Evolutionary conservation across 2,797 vertebrate species (phyloP).

Genomic region (Sebastes trivittatus): DNA sequence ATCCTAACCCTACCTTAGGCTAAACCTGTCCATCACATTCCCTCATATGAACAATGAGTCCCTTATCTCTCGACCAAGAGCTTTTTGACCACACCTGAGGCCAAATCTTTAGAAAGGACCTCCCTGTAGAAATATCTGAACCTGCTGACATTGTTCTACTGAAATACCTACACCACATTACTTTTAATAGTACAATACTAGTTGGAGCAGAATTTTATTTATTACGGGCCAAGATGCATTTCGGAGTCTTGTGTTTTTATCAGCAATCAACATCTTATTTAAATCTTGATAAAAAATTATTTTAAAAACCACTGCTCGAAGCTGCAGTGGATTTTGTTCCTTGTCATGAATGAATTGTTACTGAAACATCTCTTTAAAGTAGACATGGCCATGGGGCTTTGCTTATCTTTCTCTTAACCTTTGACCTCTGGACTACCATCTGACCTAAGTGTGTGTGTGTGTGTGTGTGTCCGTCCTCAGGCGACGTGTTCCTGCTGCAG

Average conservation of each 20-base stretch:
- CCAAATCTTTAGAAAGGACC: not conserved
- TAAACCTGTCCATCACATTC: conserved; percentile 29
- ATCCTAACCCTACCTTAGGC: conserved; percentile 26
- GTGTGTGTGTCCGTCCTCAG: conserved; percentile 74
- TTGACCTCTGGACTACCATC: conserved; percentile 60
- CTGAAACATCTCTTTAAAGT: conserved; percentile 46
- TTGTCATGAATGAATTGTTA: conserved; percentile 39
- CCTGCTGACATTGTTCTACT: not conserved
- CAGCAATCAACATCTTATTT: not conserved
- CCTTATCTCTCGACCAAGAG: conserved; percentile 16
- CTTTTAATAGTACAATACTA: not conserved
- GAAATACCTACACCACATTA: not conserved
- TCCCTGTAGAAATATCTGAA: conserved; percentile 2
- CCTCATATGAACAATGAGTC: conserved; percentile 3
- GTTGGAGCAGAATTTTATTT: not conserved
- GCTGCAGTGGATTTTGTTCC: not conserved
- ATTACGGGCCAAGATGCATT: too few species aligned
- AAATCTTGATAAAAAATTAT: not conserved
- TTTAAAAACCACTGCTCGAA: not conserved
- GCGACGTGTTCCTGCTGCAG: conserved; percentile 94
- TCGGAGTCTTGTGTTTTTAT: not conserved
- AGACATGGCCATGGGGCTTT: conserved; percentile 51
- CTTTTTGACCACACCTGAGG: conserved; percentile 27
- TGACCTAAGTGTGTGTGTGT: conserved; percentile 45
- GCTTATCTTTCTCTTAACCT: conserved; percentile 69